A percentile compares a stretch with the other conserved stretches of the same genome.
Conservation (phyloP, 2,888 invertebrate genomes). For the Lasioglossum leucozonium region DNA sequence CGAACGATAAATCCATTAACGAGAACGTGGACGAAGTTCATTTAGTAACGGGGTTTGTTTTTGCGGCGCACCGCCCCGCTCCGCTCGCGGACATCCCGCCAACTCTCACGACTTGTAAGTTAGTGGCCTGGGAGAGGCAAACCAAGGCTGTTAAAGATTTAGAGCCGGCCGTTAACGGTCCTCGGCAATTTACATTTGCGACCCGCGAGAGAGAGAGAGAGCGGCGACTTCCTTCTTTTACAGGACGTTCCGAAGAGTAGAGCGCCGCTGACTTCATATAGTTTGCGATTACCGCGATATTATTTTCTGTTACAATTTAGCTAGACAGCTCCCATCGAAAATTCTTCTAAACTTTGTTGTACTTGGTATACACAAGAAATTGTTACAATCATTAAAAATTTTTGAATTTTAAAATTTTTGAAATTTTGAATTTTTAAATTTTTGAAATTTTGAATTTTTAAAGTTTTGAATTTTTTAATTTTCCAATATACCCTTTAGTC, state of each 20-base stretch:
- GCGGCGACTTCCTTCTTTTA: slow-evolving; percentile 44
- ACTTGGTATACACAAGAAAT: no score
- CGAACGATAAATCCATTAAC: slow-evolving; percentile 60
- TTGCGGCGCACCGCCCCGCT: slow-evolving; percentile 49
- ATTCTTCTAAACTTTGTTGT: background rate
- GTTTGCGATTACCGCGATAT: background rate
- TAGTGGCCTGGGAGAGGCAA: slow-evolving; percentile 73
- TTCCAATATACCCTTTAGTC: no score
- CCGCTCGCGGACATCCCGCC: slow-evolving; percentile 56
- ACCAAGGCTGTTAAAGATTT: slow-evolving; percentile 74
- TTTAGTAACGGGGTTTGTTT: slow-evolving; percentile 72
- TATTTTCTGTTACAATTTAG: background rate
- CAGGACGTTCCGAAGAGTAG: background rate
- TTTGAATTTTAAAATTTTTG: no score
- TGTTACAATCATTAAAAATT: no score
- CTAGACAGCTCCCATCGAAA: background rate
- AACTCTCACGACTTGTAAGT: slow-evolving; percentile 73
- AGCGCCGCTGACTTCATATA: background rate
- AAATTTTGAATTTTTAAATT: no score
- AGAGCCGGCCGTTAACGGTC: slow-evolving; percentile 75
- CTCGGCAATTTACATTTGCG: slow-evolving; percentile 73
- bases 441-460: no score
- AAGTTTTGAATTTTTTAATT: no score
- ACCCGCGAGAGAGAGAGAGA: slow-evolving; percentile 53
- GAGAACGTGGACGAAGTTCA: slow-evolving; percentile 57